Evolutionary conservation across 2,888 invertebrate species (phyloP).

Genomic region (Hyles lineata): DNA sequence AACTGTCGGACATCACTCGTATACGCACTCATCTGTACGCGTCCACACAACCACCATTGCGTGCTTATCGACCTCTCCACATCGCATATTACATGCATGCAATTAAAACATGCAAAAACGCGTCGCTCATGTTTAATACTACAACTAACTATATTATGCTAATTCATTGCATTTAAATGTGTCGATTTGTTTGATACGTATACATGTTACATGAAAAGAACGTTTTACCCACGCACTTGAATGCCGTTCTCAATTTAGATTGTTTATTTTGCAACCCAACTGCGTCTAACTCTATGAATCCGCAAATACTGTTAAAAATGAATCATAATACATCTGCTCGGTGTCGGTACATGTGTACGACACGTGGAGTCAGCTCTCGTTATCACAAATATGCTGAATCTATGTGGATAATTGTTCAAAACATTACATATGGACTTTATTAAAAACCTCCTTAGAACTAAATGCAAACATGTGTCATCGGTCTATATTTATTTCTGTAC

Average conservation of each 20-base stretch:
- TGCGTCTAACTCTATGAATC: slow-evolving; percentile 26
- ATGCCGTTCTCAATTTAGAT: slow-evolving; percentile 28
- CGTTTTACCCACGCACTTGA: slow-evolving; percentile 24
- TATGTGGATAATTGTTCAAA: slow-evolving; percentile 6
- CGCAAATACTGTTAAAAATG: slow-evolving; percentile 27
- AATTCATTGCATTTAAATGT: slow-evolving; percentile 3
- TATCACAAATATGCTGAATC: slow-evolving; percentile 14
- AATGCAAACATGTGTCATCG: slow-evolving; percentile 7
- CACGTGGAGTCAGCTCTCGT: slow-evolving; percentile 24
- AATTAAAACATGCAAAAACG: slow-evolving; percentile 40
- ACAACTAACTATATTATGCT: not conserved
- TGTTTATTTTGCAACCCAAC: slow-evolving; percentile 24
- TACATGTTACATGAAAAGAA: slow-evolving; percentile 23
- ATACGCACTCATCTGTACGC: slow-evolving; percentile 41
- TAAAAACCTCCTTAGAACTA: slow-evolving; percentile 1
- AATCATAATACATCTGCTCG: slow-evolving; percentile 27
- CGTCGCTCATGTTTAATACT: slow-evolving; percentile 18
- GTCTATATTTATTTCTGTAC: not conserved
- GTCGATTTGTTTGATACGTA: slow-evolving; percentile 13
- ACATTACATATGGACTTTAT: slow-evolving; percentile 5
- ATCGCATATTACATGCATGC: slow-evolving; percentile 50
- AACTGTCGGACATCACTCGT: slow-evolving; percentile 58
- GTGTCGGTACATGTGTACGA: slow-evolving; percentile 24
- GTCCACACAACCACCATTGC: slow-evolving; percentile 54
- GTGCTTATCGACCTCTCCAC: slow-evolving; percentile 56